Evolutionary conservation across 2,888 invertebrate genomes (phyloP), one percentile per base, ranked within the genome.

Genomic region (Entomobrya proxima): DNA sequence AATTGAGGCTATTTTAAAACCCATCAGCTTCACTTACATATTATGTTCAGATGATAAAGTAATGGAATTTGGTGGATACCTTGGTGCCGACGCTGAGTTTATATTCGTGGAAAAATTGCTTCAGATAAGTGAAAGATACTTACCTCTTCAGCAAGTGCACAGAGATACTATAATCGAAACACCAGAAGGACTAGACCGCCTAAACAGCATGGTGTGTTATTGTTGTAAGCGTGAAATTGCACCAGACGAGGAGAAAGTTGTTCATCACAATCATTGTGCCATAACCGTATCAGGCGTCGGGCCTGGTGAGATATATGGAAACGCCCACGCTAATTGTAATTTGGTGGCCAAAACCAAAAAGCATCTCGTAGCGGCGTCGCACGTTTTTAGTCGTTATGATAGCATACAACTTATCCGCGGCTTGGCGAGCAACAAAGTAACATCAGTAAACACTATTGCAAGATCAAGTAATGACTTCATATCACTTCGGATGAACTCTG

Each of bases 41-140:
- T 30, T 0, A 18, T 78, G 0, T 24, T 24, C 3, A 30, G 64
- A 64, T 0, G 15, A 47, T 0, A 7, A 35, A 9, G 32, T 64
- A 1, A 11, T 78, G 21, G 78, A 78, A 64, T 78, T 50, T 47
- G 78, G 78, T 9, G 32, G n/a, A 15, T 78, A 47, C 18, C 3
- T 18, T 3, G 78, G 78, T 0, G 18, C 18, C 13, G 24, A 47
- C 6, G 6, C 24, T n/a, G 61, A 58, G 6, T 18, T 7, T 13
- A 30, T 77, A 6, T 77, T 77, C 44, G 44, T 58, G 7, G n/a
- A 61, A 18, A 77, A 52, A 27, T 30, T 61, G 24, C 5, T 40
- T 3, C 13, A n/a, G 11, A 1, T 77, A 2, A 1, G 61, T 27
- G 35, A 77, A 0, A 40, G 15, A 40, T 77, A 77, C n/a, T 18